Percentiles rank a stretch among this genome's conserved stretches.
Evolutionary conservation across 2,888 invertebrate genomes (phyloP).

Genomic region (Asteroscopus sphinx): DNA sequence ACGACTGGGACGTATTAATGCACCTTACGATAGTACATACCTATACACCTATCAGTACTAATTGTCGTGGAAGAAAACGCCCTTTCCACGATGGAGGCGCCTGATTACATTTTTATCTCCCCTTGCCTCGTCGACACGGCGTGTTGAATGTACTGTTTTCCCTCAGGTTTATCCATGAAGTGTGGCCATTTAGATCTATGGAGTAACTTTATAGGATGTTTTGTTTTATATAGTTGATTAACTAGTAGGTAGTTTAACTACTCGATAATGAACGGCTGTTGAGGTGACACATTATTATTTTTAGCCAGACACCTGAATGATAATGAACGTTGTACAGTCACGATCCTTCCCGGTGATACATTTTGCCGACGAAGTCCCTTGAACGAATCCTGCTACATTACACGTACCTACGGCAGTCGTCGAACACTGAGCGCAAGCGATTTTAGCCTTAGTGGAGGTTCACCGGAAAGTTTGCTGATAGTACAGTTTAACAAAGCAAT

Average conservation of each 20-base stretch:
- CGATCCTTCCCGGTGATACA: no score
- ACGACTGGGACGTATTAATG: constrained; percentile 65
- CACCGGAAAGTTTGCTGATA: no score
- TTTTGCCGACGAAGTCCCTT: no score
- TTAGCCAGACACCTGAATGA: not conserved
- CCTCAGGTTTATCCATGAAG: constrained; percentile 35
- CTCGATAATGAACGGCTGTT: not conserved
- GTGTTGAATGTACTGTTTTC: constrained; percentile 26
- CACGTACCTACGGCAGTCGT: no score
- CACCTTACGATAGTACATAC: constrained; percentile 60
- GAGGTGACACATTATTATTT: not conserved
- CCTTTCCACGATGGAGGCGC: constrained; percentile 22
- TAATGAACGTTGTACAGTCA: no score
- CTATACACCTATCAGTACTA: constrained; percentile 28
- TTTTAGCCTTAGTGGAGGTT: no score
- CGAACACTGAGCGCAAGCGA: no score
- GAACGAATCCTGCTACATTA: no score
- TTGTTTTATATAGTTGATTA: constrained; percentile 7
- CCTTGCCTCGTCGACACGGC: constrained; percentile 25
- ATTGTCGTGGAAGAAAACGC: constrained; percentile 45
- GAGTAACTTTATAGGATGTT: constrained; percentile 13
- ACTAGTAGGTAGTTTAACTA: not conserved
- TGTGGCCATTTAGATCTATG: constrained; percentile 22
- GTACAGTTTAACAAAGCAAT: no score
- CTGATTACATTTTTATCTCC: constrained; percentile 54